Base-by-base conservation (phyloP, 2,797 vertebrate genomes). In the Columba guinea region DNA sequence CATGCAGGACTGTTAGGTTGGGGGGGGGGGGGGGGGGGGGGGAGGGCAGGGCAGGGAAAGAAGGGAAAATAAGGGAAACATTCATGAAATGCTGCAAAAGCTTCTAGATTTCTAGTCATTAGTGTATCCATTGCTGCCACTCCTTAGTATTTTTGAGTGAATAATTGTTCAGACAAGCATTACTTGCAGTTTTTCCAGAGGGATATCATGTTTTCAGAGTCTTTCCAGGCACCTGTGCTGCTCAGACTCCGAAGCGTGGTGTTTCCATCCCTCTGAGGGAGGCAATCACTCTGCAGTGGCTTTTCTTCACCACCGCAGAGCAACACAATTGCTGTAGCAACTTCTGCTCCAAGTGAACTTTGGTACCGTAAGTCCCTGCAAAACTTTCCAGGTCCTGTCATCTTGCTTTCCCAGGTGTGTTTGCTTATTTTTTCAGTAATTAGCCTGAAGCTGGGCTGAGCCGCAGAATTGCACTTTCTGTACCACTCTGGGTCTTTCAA, bases 351-450 rank as follows among this genome's bases (percentile, higher is more conserved):
- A 11, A 39, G 44, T 35, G 81, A 92, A 87, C 86, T 94, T 60
- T 35, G 49, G 11, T 84, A 8, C 74, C 70, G 13, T 26, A 90
- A 92, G 65, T 76, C 93, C 79, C 82, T 85, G 89, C 79, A 94
- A 91, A 93, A 64, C 71, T 90, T 96, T 87, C 81, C 97, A 93
- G 94, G 77, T 93, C 48, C 27, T 95, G 84, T 90, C 94, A n/a
- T 91, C 68, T 77, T 94, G 94, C 89, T 93, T 95, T 92, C 75
- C 84, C 97, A 97, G 97, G 97, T 97, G 96, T 90, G 88, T 68
- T 93, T 95, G 95, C 86, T 96, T 96, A 62, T 96, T 96, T 97
- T 93, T 90, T 26, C 80, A 94, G 90, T 85, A 94, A 95, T 96
- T 96, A 96, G 90, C 52, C 93, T 27, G 91, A 52, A 93, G 90